A percentile compares a stretch with the other conserved stretches of the same genome.
phyloP scores from a whole-genome alignment of 2,888 invertebrate species.

The Andrena chrysosceles region DNA sequence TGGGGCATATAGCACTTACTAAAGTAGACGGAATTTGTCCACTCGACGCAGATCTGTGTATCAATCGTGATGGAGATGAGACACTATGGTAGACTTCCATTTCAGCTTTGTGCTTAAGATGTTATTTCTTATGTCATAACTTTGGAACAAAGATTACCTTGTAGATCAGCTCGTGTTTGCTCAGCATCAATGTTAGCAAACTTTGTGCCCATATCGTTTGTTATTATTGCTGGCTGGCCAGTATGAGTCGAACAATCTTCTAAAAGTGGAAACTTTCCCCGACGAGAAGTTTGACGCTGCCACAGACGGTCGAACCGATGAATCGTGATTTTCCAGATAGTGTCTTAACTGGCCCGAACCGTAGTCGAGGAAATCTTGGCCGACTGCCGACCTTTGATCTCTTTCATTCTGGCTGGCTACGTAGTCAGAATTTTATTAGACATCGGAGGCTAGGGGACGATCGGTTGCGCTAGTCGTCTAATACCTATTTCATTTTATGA shows the following conservation, averaged over 20 bases:
- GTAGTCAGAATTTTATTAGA: constrained; percentile 47
- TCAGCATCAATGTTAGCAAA: constrained; percentile 76
- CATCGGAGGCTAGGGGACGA: not conserved
- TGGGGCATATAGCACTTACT: not conserved
- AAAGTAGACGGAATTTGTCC: not conserved
- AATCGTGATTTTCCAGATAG: constrained; percentile 66
- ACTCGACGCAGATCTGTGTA: not conserved
- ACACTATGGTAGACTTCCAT: not conserved
- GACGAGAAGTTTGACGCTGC: constrained; percentile 35
- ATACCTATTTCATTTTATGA: not conserved
- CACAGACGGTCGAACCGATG: constrained; percentile 58
- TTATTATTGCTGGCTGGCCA: constrained; percentile 48
- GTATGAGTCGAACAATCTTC: not conserved
- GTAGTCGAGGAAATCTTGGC: constrained; percentile 58
- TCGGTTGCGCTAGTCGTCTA: not conserved
- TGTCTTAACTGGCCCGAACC: constrained; percentile 56
- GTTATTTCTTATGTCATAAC: not conserved
- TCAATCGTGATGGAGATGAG: not conserved
- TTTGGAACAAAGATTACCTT: not conserved
- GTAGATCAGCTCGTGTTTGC: constrained; percentile 54
- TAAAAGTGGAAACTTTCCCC: constrained; percentile 22
- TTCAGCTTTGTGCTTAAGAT: not conserved
- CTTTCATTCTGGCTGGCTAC: constrained; percentile 24
- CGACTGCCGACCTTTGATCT: constrained; percentile 55
- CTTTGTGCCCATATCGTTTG: constrained; percentile 62